Evolutionary conservation across 2,797 vertebrate genomes (phyloP).

Genomic region (Loriculus beryllinus): DNA sequence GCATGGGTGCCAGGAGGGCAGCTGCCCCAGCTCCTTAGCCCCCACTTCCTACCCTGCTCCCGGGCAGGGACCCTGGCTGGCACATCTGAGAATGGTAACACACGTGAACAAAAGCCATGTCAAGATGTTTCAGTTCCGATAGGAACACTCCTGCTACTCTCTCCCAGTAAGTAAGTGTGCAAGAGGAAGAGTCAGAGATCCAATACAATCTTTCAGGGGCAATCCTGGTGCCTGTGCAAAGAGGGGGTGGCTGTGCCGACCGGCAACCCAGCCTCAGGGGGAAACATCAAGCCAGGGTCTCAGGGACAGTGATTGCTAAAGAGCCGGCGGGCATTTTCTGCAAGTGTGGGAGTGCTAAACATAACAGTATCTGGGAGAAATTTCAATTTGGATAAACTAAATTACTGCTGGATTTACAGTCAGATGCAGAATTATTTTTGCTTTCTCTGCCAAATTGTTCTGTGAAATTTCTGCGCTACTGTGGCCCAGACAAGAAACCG

Average conservation of each 20-base stretch:
- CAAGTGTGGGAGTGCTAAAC: neutral
- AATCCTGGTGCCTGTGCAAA: fast-evolving
- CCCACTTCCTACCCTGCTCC: neutral
- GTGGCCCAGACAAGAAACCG: neutral
- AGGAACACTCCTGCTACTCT: fast-evolving
- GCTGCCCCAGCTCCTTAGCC: neutral
- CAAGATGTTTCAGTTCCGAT: neutral
- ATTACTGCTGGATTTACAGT: neutral
- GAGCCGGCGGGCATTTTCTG: fast-evolving
- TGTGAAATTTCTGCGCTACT: neutral
- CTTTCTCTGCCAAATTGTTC: neutral
- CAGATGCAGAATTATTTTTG: neutral
- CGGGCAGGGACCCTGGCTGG: neutral
- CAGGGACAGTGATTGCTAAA: neutral
- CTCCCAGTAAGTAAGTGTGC: no score
- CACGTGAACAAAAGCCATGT: fast-evolving
- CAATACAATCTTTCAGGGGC: neutral
- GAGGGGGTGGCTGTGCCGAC: no score
- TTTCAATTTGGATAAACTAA: neutral
- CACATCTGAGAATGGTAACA: fast-evolving
- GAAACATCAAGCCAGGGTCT: neutral
- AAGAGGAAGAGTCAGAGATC: neutral
- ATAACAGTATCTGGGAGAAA: neutral
- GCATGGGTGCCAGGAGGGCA: fast-evolving
- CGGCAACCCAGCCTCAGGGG: neutral